Conservation (phyloP, 2,888 invertebrate species). For the Biston betularia region DNA sequence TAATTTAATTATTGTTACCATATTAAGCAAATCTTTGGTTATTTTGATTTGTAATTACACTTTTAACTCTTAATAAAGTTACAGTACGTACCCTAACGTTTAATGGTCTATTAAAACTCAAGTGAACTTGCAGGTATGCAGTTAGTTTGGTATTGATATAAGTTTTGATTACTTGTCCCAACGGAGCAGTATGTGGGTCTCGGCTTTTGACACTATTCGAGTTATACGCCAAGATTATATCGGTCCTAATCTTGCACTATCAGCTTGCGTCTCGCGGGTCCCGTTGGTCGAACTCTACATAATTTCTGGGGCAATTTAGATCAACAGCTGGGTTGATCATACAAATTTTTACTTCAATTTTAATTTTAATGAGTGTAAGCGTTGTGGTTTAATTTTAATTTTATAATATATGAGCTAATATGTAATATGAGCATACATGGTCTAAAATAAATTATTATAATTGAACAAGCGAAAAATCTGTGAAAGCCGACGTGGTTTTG, state of each 20-base stretch:
- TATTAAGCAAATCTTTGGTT: neutral
- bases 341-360: neutral
- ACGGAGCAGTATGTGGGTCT: neutral
- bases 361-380: too few relatives aligned
- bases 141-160: constrained; percentile 5
- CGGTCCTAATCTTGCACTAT: neutral
- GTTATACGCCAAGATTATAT: neutral
- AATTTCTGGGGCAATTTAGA: neutral
- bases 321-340: neutral
- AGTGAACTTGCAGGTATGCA: neutral
- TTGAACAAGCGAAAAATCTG: too few relatives aligned
- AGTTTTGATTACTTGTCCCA: constrained; percentile 1
- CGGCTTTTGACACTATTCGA: neutral
- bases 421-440: too few relatives aligned
- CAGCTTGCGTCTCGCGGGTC: neutral
- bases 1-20: too few relatives aligned
- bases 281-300: neutral
- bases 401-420: too few relatives aligned
- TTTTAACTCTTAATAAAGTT: constrained; percentile 11
- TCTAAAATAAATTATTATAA: too few relatives aligned
- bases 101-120: neutral
- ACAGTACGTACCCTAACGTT: constrained; percentile 2
- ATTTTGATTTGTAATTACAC: constrained; percentile 5
- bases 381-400: too few relatives aligned
- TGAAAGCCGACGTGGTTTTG: too few relatives aligned